A percentile compares a stretch with the other conserved stretches of the same genome.
Conservation (phyloP, 2,797 vertebrate genomes). For the Eremophila alpestris region DNA sequence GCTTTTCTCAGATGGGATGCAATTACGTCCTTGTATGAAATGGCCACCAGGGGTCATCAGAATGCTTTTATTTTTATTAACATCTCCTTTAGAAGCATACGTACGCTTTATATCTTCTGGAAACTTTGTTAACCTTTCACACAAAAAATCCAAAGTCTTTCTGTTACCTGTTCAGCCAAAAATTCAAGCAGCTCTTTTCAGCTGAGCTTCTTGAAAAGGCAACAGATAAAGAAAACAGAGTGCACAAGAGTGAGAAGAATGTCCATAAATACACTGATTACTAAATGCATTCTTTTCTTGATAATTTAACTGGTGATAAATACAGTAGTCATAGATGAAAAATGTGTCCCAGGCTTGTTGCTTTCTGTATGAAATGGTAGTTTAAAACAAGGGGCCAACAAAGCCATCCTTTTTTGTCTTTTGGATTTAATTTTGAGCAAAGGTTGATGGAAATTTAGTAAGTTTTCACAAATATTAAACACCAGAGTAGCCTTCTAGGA, state of each 20-base stretch:
- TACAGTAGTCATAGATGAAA: neutral
- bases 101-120: neutral
- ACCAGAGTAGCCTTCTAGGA: neutral
- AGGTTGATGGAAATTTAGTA: neutral
- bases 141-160: neutral
- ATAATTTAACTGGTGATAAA: neutral
- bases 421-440: neutral
- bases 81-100: neutral
- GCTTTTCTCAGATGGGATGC: neutral
- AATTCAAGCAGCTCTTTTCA: neutral
- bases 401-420: neutral
- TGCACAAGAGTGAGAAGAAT: neutral
- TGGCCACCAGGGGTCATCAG: conserved; percentile 83
- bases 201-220: neutral
- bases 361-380: neutral
- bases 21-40: conserved; percentile 34
- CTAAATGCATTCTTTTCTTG: neutral
- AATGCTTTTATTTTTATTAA: conserved; percentile 71
- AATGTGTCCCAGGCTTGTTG: neutral
- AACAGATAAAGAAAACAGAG: neutral
- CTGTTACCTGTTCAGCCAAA: neutral
- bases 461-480: neutral
- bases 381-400: neutral
- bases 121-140: conserved; percentile 30
- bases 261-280: neutral